Percentiles rank a stretch among this genome's conserved stretches.
phyloP scores from a whole-genome alignment of 2,888 invertebrate species.

The Pseudolycoriella hygida region DNA sequence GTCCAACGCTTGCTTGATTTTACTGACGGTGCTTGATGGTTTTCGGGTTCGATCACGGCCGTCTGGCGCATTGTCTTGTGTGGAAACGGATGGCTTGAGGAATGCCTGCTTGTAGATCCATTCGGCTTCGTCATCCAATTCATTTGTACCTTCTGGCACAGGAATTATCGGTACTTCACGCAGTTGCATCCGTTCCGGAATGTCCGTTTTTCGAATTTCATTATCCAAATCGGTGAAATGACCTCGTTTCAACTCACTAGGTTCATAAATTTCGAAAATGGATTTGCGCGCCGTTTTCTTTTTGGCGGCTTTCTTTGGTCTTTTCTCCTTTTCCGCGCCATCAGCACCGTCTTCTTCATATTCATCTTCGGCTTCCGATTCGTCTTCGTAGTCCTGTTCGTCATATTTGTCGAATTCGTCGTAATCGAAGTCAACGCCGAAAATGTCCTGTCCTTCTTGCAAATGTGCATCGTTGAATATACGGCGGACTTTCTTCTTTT shows the following conservation, averaged over 20 bases:
- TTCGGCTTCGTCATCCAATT: slow-evolving; percentile 85
- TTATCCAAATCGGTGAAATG: slow-evolving; percentile 90
- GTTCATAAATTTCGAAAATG: slow-evolving; percentile 91
- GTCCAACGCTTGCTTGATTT: slow-evolving; percentile 85
- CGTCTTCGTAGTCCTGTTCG: slow-evolving; percentile 67
- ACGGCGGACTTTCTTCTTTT: slow-evolving; percentile 53
- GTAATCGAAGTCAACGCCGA: slow-evolving; percentile 97
- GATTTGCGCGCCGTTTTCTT: slow-evolving; percentile 69
- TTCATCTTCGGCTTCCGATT: slow-evolving; percentile 56
- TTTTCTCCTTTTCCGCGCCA: slow-evolving; percentile 35
- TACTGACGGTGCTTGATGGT: slow-evolving; percentile 56
- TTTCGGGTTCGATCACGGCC: slow-evolving; percentile 38
- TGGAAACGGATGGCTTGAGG: slow-evolving; percentile 62
- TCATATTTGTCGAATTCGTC: slow-evolving; percentile 79
- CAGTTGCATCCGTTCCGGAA: slow-evolving; percentile 84
- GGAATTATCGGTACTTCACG: slow-evolving; percentile 72
- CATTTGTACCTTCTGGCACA: slow-evolving; percentile 66
- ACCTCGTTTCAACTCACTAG: slow-evolving; percentile 88
- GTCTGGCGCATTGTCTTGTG: slow-evolving; percentile 41
- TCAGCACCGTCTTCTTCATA: slow-evolving; percentile 65
- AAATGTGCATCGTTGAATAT: slow-evolving; percentile 78
- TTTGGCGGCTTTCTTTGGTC: slow-evolving; percentile 55
- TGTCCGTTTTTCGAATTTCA: slow-evolving; percentile 73
- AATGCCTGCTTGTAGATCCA: slow-evolving; percentile 97
- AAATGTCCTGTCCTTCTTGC: slow-evolving; percentile 97